These are phyloP conservation scores for Scaptomyza tumidula DNA, from an alignment of 2,888 invertebrate genomes.

Conservation along the genomic window DNA sequence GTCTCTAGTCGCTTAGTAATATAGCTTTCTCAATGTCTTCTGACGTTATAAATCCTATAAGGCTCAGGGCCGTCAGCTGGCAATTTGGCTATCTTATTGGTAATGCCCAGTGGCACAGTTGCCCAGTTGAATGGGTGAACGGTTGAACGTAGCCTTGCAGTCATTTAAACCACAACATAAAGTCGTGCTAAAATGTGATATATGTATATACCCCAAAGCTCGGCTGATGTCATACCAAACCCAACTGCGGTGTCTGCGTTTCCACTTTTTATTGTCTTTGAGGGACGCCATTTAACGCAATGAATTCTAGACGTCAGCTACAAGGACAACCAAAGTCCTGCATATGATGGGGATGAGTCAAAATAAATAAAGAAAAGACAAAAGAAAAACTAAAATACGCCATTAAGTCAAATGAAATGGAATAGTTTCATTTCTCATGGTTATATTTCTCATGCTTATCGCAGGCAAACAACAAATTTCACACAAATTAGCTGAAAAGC, in stretches of 20 bases:
- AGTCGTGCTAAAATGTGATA: constrained; percentile 53
- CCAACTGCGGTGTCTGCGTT: constrained; percentile 26
- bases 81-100: constrained; percentile 26
- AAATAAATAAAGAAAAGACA: not conserved
- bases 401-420: constrained; percentile 2
- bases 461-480: constrained; percentile 41
- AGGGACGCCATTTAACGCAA: constrained; percentile 24
- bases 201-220: constrained; percentile 2
- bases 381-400: constrained; percentile 1
- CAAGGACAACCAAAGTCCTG: constrained; percentile 36
- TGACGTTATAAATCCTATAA: constrained; percentile 18
- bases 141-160: constrained; percentile 9
- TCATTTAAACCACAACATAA: constrained; percentile 22
- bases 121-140: not conserved
- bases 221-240: constrained; percentile 62
- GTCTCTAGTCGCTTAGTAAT: not conserved
- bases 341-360: constrained; percentile 13
- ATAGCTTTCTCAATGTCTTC: constrained; percentile 24
- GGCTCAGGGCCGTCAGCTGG: constrained; percentile 23
- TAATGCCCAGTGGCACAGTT: constrained; percentile 3
- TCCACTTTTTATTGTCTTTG: constrained; percentile 50
- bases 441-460: constrained; percentile 27
- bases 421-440: constrained; percentile 4
- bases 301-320: constrained; percentile 32
- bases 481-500: constrained; percentile 28